phyloP scores from a whole-genome alignment of 2,888 invertebrate genomes.

The Tromatobia lineatoria region DNA sequence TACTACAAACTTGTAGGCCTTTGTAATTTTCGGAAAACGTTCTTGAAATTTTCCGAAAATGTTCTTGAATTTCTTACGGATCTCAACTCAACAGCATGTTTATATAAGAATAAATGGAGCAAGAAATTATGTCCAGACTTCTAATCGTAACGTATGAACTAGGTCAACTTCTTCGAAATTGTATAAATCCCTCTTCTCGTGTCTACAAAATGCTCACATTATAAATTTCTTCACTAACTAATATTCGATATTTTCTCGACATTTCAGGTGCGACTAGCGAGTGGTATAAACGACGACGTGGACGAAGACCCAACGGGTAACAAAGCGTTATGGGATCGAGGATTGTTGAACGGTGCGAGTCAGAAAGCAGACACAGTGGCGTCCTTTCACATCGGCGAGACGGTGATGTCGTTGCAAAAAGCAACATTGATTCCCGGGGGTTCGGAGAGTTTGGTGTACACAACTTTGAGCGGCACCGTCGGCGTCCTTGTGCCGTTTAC shows the following conservation, averaged over 20 bases:
- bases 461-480: slow-evolving; percentile 97
- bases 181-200: too few species aligned
- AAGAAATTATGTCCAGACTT: too few species aligned
- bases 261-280: slow-evolving; percentile 91
- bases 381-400: slow-evolving; percentile 98
- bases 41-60: too few species aligned
- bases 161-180: too few species aligned
- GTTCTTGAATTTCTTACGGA: too few species aligned
- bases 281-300: slow-evolving; percentile 97
- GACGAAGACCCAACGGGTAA: slow-evolving; percentile 99
- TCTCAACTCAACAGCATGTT: too few species aligned
- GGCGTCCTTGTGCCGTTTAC: slow-evolving; percentile 98
- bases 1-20: too few species aligned
- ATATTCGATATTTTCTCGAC: neutral
- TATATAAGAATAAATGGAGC: too few species aligned
- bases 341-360: slow-evolving; percentile 97
- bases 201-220: too few species aligned
- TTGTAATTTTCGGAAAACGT: too few species aligned
- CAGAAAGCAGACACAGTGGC: slow-evolving; percentile 98
- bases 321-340: slow-evolving; percentile 97
- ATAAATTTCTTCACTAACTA: too few species aligned
- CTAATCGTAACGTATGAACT: too few species aligned
- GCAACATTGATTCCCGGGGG: slow-evolving; percentile 99
- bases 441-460: slow-evolving; percentile 98
- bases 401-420: slow-evolving; percentile 97